Base-by-base conservation (phyloP, 2,888 invertebrate genomes). In the Cataglyphis cursor region DNA sequence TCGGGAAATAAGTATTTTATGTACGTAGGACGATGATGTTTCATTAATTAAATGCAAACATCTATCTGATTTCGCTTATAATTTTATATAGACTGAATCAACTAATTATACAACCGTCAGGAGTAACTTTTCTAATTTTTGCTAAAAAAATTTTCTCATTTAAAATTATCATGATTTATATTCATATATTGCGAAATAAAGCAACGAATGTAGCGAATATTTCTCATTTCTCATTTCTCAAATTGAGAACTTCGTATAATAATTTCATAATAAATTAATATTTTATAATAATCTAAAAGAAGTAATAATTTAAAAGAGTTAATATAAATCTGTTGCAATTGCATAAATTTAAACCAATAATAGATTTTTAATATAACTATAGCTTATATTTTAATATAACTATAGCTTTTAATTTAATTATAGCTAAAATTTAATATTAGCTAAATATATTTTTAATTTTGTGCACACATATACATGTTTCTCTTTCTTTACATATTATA, bases 1-100 rank as follows among this genome's bases (percentile, higher is more conserved):
- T 59, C 72, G 44, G 28, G 12, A 31, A 44, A 70, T 31, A 78
- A 80, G 28, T 8, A 54, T 8, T 35, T 31, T 18, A 48, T 9
- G 6, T 3, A 41, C 3, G 24, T 6, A 21, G 31, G 5, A 64
- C 62, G 62, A 41, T 31, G 3, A 35, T 38, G 12, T 21, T 59
- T 59, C 59, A 21, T 6, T 12, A 31, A 28, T 68, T 21, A 28
- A 31, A 15, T 18, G n/a, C n/a, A 38, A 61, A 24, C 24, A 35
- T 9, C 18, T 9, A 54, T 48, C 18, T 31, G 8, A 54, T 35
- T 38, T 59, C n/a, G 4, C 21, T 24, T 18, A 38, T 65, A 18
- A 76, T 66, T 28, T 41, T n/a, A 10, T 15, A 10, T 15, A 18
- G 5, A 48, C 3, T 28, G 12, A 51, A 5, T 65, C 57, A 28